These are phyloP conservation scores for Pachypsylla venusta DNA, from an alignment of 1,140 invertebrate genomes.

Conservation along the genomic window DNA sequence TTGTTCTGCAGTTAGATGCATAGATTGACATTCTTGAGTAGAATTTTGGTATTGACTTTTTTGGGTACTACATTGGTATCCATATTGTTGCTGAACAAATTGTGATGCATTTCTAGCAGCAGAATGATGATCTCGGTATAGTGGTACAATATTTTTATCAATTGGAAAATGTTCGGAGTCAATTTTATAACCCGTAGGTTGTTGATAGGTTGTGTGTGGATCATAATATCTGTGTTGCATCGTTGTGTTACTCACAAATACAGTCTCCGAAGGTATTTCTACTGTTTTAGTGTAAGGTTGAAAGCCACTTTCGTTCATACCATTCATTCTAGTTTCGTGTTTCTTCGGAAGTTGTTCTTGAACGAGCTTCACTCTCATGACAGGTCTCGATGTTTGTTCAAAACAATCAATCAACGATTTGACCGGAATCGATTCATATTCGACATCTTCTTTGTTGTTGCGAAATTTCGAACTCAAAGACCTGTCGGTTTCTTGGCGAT, in stretches of 20 bases:
- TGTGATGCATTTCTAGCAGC: not conserved
- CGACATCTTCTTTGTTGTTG: slow-evolving; percentile 23
- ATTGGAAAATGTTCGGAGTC: not conserved
- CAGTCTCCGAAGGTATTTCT: not conserved
- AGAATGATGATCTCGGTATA: no score
- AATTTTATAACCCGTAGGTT: not conserved
- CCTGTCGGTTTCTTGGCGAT: slow-evolving; percentile 11
- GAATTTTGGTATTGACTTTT: no score
- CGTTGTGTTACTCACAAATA: not conserved
- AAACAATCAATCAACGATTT: slow-evolving; percentile 46
- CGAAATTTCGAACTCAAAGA: slow-evolving; percentile 17
- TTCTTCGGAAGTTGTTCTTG: slow-evolving; percentile 28
- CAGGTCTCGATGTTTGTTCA: slow-evolving; percentile 39
- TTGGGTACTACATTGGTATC: no score
- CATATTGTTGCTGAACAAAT: not conserved
- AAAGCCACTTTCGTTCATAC: not conserved
- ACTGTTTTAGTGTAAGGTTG: not conserved
- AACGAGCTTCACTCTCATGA: slow-evolving; percentile 39
- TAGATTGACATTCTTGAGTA: not conserved
- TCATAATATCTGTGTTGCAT: not conserved
- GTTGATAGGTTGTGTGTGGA: slow-evolving; percentile 1
- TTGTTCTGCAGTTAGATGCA: not conserved
- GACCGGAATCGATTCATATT: slow-evolving; percentile 43
- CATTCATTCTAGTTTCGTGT: not conserved
- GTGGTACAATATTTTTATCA: not conserved